Conservation (phyloP, 2,113 vertebrate genomes). For the Drymodes brunneopygia region DNA sequence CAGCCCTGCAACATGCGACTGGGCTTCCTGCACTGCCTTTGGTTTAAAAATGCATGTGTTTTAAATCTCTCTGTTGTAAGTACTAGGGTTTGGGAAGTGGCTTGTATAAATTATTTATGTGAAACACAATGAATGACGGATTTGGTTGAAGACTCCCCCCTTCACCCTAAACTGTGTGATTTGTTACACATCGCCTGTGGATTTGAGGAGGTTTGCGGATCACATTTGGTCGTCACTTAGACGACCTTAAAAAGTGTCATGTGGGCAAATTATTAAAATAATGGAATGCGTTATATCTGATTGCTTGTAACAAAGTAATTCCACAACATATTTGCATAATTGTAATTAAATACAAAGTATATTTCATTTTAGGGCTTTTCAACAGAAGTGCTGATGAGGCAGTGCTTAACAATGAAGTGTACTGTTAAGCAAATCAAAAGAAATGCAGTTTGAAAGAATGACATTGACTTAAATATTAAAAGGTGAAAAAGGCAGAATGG, state of each 20-base stretch:
- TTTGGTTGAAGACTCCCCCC: background rate
- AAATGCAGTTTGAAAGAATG: background rate
- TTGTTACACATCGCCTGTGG: background rate
- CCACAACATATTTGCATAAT: background rate
- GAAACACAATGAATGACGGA: background rate
- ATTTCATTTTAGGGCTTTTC: background rate
- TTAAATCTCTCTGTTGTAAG: background rate
- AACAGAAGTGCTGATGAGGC: background rate
- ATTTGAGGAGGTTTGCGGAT: background rate
- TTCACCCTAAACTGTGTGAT: background rate
- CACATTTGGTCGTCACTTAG: background rate
- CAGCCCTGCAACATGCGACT: fast-evolving
- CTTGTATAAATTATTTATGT: background rate
- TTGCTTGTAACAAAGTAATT: background rate
- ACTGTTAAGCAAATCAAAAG: background rate
- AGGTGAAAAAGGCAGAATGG: background rate
- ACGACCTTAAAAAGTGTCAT: background rate
- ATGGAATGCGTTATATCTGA: background rate
- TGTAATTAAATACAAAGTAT: background rate
- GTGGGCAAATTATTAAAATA: background rate
- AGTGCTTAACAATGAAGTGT: background rate
- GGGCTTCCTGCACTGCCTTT: background rate
- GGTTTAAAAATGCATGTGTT: background rate
- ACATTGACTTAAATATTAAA: background rate
- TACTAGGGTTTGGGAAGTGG: background rate